phyloP scores from a whole-genome alignment of 2,113 vertebrate genomes.

The Meriones unguiculatus region DNA sequence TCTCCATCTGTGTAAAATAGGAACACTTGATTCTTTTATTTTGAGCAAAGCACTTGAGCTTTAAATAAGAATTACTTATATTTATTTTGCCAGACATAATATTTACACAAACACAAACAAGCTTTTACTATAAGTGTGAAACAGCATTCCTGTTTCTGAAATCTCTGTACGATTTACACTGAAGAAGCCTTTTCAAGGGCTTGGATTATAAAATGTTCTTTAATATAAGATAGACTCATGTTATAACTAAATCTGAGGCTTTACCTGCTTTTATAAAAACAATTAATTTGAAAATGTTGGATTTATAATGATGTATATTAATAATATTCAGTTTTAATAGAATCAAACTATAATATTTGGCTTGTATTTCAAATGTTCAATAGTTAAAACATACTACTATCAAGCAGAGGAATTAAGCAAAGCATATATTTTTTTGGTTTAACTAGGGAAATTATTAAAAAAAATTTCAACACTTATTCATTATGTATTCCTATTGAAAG shows the following conservation, averaged over 20 bases:
- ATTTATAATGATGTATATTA: not conserved
- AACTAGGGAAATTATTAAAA: too few species aligned
- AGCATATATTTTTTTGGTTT: not conserved
- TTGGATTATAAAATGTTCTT: not conserved
- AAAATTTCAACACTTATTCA: too few species aligned
- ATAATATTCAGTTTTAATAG: not conserved
- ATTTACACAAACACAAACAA: not conserved
- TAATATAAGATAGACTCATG: not conserved
- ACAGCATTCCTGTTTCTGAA: not conserved
- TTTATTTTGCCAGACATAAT: constrained; percentile 2
- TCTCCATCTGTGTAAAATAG: not conserved
- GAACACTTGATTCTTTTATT: not conserved
- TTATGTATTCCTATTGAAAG: too few species aligned
- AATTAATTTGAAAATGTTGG: constrained; percentile 20
- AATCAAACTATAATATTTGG: not conserved
- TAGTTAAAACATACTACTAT: constrained; percentile 2
- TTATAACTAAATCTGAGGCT: not conserved
- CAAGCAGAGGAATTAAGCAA: not conserved
- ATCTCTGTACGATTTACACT: not conserved
- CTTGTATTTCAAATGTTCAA: not conserved
- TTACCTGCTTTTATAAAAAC: not conserved
- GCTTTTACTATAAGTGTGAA: not conserved
- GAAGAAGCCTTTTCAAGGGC: not conserved
- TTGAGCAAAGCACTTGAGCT: not conserved
- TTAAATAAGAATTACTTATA: constrained; percentile 16